These are phyloP conservation scores for Steinernema carpocapsae DNA, from an alignment of 2,888 invertebrate species.

Conservation along the genomic window DNA sequence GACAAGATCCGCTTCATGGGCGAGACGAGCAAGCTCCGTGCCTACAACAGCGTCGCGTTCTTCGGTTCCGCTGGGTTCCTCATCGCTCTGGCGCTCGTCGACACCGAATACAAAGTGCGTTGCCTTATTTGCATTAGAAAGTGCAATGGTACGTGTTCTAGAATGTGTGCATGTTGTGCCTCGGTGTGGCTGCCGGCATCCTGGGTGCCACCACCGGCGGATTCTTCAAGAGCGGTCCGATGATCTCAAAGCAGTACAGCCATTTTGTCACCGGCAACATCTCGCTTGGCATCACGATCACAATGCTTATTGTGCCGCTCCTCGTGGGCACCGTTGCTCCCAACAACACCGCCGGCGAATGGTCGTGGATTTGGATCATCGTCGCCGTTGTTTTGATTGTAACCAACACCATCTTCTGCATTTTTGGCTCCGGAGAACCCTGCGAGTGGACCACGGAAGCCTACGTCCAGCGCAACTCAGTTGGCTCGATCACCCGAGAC, in stretches of 20 bases:
- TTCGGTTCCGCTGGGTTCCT: slow-evolving; percentile 50
- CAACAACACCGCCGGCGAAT: slow-evolving; percentile 57
- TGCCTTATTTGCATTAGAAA: too few species aligned
- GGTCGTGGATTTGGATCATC: slow-evolving; percentile 56
- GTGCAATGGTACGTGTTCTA: too few species aligned
- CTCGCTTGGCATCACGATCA: slow-evolving; percentile 57
- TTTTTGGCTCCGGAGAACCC: slow-evolving; percentile 55
- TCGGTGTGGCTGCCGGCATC: slow-evolving; percentile 52
- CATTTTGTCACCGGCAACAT: slow-evolving; percentile 60
- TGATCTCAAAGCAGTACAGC: slow-evolving; percentile 54
- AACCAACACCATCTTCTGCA: slow-evolving; percentile 52
- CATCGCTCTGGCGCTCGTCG: slow-evolving; percentile 52
- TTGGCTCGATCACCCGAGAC: slow-evolving; percentile 38
- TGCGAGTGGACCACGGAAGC: slow-evolving; percentile 56
- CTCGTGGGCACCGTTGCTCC: slow-evolving; percentile 51
- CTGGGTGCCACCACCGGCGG: slow-evolving; percentile 58
- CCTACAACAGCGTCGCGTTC: slow-evolving; percentile 59
- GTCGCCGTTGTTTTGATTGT: slow-evolving; percentile 51
- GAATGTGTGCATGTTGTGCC: slow-evolving; percentile 48
- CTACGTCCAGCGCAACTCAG: slow-evolving; percentile 42
- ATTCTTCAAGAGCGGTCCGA: slow-evolving; percentile 56
- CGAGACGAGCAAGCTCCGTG: slow-evolving; percentile 55
- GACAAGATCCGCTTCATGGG: slow-evolving; percentile 55
- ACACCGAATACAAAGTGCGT: slow-evolving; percentile 47
- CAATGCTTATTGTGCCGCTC: slow-evolving; percentile 58